Evolutionary conservation across 1,140 invertebrate genomes (phyloP).

Genomic region (Agrypnia vestita): DNA sequence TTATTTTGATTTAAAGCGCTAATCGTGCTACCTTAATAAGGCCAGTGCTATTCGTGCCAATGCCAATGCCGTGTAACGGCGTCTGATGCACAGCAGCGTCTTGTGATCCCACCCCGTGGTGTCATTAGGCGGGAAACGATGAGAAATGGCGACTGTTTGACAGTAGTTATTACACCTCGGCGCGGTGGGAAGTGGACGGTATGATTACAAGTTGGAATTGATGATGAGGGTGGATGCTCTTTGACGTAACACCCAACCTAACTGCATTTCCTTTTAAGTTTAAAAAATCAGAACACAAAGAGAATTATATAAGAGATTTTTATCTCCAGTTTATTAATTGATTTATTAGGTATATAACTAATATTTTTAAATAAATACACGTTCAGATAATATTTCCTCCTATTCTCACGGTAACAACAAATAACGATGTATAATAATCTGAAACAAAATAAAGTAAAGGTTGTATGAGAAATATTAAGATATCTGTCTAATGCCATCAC

Average conservation of each 20-base stretch:
- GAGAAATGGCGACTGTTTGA: conserved; percentile 23
- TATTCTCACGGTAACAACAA: too few species aligned
- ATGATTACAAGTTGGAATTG: conserved; percentile 25
- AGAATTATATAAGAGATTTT: too few species aligned
- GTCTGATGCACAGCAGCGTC: neutral
- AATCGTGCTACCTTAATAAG: neutral
- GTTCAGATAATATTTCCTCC: too few species aligned
- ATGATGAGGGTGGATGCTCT: conserved; percentile 14
- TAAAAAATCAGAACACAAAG: too few species aligned
- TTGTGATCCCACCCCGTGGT: neutral
- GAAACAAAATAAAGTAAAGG: too few species aligned
- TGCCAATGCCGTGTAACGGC: neutral
- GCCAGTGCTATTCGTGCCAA: neutral
- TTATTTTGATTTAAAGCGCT: neutral
- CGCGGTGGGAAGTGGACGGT: neutral
- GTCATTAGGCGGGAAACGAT: conserved; percentile 22
- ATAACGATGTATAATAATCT: too few species aligned
- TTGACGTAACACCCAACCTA: neutral
- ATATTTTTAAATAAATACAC: too few species aligned
- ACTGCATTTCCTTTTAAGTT: neutral
- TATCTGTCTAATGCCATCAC: too few species aligned
- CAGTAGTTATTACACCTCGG: conserved; percentile 35
- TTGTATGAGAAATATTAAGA: too few species aligned
- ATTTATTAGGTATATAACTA: too few species aligned
- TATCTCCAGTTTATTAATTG: too few species aligned